A percentile compares a stretch with the other conserved stretches of the same genome.
Evolutionary conservation across 1,140 invertebrate genomes (phyloP).

Genomic region (Lepeophtheirus salmonis): DNA sequence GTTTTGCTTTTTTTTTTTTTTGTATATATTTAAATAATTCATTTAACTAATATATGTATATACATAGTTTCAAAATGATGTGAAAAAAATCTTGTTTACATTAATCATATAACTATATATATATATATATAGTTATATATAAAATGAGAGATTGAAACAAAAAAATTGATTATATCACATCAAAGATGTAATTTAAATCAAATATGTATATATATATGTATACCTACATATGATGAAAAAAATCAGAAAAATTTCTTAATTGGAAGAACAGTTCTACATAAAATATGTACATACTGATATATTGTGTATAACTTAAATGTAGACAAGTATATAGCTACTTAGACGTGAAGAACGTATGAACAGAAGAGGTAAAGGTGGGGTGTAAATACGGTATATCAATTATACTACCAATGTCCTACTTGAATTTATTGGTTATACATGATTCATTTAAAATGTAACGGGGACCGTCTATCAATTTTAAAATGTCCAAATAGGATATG

Average conservation of each 20-base stretch:
- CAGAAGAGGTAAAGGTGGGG: too few species aligned
- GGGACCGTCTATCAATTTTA: too few species aligned
- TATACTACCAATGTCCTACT: too few species aligned
- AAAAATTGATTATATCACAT: background rate
- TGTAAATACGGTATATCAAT: too few species aligned
- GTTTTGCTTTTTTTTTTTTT: too few species aligned
- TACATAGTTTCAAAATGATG: background rate
- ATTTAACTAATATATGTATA: conserved; percentile 4
- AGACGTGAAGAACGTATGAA: too few species aligned
- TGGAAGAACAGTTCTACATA: conserved; percentile 18
- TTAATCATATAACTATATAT: background rate
- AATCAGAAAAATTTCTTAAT: conserved; percentile 19
- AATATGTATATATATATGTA: conserved; percentile 3
- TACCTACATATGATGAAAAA: conserved; percentile 3
- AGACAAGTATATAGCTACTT: too few species aligned
- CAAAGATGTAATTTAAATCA: background rate
- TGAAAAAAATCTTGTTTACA: background rate
- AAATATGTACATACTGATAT: too few species aligned
- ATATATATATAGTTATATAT: conserved; percentile 1
- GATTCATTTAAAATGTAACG: too few species aligned
- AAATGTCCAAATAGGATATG: too few species aligned
- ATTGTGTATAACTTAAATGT: too few species aligned
- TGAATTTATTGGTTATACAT: too few species aligned
- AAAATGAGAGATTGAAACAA: background rate
- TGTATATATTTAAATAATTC: background rate